Conservation (phyloP, 2,888 invertebrate species). For the Criorhina ranunculi region DNA sequence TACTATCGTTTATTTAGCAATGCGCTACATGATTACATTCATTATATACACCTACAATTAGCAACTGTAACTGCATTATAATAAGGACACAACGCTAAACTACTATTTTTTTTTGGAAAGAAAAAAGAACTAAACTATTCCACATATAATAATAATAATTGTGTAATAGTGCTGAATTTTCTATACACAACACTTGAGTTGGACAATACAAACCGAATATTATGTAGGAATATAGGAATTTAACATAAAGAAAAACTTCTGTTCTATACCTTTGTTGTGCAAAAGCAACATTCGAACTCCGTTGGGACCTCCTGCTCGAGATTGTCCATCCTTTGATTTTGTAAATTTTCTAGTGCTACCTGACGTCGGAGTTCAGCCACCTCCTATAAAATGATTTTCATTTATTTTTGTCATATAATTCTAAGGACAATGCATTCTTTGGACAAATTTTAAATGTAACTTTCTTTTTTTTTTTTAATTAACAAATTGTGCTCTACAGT, state of each 20-base stretch:
- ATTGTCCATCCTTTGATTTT: constrained; percentile 86
- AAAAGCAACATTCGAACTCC: constrained; percentile 99
- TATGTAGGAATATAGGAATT: background rate
- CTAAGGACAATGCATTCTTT: constrained; percentile 10
- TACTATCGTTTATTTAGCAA: constrained; percentile 55
- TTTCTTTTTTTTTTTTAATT: constrained; percentile 31
- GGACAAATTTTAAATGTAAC: background rate
- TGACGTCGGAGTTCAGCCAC: constrained; percentile 85
- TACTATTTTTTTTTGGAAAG: constrained; percentile 6
- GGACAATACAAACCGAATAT: constrained; percentile 19
- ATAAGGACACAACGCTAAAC: constrained; percentile 32
- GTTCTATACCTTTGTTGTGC: constrained; percentile 92
- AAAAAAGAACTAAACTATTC: background rate
- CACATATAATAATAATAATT: constrained; percentile 14
- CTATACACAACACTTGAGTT: constrained; percentile 30
- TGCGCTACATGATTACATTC: constrained; percentile 53
- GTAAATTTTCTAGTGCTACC: constrained; percentile 84
- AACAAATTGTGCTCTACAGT: constrained; percentile 58
- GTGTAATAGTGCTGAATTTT: constrained; percentile 50
- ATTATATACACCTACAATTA: constrained; percentile 51
- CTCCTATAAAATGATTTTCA: constrained; percentile 82
- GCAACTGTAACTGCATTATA: constrained; percentile 40
- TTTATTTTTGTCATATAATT: constrained; percentile 52
- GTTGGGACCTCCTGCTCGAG: constrained; percentile 95
- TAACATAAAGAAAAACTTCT: constrained; percentile 28